Evolutionary conservation across 1,140 invertebrate genomes (phyloP).

Genomic region (Zaprionus camerounensis): DNA sequence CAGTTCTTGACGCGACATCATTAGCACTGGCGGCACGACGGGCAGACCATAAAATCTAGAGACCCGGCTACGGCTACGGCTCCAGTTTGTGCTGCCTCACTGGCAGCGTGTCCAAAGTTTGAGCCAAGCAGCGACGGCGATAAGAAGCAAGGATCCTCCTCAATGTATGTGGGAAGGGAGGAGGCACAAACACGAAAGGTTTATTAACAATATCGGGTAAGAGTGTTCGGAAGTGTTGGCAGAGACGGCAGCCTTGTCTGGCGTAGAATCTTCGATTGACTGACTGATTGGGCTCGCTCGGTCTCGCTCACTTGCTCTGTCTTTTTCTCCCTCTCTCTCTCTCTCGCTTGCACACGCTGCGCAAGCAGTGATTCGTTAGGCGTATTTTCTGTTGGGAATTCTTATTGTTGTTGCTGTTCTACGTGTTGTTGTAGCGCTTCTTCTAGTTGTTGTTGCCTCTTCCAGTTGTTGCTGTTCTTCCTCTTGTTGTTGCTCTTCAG

Average conservation of each 20-base stretch:
- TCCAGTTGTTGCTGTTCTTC: not conserved
- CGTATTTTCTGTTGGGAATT: conserved; percentile 21
- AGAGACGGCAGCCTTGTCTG: conserved; percentile 2
- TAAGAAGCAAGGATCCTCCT: conserved; percentile 23
- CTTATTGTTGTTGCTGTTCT: conserved; percentile 9
- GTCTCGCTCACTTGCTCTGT: not conserved
- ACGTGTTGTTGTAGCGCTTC: too few relatives aligned
- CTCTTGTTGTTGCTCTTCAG: not conserved
- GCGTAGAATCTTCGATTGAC: conserved; percentile 40
- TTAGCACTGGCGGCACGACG: conserved; percentile 63
- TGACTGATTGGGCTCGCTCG: conserved; percentile 26
- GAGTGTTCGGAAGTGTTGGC: not conserved
- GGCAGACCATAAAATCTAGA: conserved; percentile 45
- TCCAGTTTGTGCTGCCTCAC: not conserved
- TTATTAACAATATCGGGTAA: conserved; percentile 20
- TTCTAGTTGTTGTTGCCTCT: conserved; percentile 15
- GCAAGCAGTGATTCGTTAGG: conserved; percentile 41
- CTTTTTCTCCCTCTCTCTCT: too few relatives aligned
- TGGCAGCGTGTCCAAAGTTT: conserved; percentile 32
- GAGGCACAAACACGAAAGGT: not conserved
- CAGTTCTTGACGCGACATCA: conserved; percentile 73
- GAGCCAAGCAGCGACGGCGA: conserved; percentile 29
- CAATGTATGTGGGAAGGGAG: not conserved
- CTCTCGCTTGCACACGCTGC: not conserved
- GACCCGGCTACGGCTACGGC: not conserved